phyloP scores from a whole-genome alignment of 2,113 vertebrate genomes.

The Heterotis niloticus region DNA sequence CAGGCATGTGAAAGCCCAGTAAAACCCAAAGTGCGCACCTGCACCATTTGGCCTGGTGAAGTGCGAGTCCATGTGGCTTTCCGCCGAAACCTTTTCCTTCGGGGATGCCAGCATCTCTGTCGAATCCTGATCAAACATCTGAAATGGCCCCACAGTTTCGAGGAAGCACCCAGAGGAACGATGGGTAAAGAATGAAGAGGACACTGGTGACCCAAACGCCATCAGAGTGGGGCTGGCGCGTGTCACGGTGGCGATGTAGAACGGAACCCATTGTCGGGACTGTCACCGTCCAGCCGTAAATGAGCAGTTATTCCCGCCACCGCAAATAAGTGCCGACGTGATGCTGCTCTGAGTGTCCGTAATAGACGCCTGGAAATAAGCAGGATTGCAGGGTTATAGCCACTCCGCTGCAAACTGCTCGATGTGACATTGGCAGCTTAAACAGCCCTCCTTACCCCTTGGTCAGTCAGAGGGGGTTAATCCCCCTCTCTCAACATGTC shows the following conservation, averaged over 20 bases:
- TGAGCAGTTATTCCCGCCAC: slow-evolving; percentile 17
- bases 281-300: slow-evolving; percentile 13
- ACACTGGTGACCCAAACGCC: background rate
- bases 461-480: slow-evolving; percentile 65
- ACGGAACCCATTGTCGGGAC: background rate
- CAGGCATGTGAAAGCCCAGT: too few species aligned
- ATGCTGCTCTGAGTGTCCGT: background rate
- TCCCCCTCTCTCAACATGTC: slow-evolving; percentile 41
- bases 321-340: slow-evolving; percentile 23
- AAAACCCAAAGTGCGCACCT: too few species aligned
- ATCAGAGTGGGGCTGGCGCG: background rate
- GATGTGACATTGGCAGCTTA: slow-evolving; percentile 59
- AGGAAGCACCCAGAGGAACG: background rate
- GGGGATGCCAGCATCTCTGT: background rate
- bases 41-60: background rate
- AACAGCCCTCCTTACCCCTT: slow-evolving; percentile 60
- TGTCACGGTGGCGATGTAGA: slow-evolving; percentile 2
- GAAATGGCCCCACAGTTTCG: too few species aligned
- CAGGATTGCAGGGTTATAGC: slow-evolving; percentile 62
- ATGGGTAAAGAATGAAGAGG: background rate
- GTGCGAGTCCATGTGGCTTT: background rate
- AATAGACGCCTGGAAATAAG: slow-evolving; percentile 60
- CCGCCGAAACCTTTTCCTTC: background rate
- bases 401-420: slow-evolving; percentile 59
- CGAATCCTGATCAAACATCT: background rate